Evolutionary conservation across 2,113 vertebrate species (phyloP).

Genomic region (Ctenodactylus gundi): DNA sequence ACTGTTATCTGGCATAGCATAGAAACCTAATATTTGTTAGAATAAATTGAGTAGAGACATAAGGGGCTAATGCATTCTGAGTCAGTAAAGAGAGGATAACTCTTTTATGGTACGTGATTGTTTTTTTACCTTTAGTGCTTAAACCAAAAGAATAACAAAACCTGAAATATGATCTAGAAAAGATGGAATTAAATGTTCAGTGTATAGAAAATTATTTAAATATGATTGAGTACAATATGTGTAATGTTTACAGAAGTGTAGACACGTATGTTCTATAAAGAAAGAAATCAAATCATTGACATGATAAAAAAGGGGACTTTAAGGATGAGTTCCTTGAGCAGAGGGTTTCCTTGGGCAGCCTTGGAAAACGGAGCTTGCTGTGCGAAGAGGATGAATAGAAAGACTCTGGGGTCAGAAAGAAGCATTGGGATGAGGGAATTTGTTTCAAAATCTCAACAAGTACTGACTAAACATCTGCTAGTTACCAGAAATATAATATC

Average conservation of each 20-base stretch:
- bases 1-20: neutral
- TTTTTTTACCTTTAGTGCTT: neutral
- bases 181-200: neutral
- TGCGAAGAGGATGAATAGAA: neutral
- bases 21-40: neutral
- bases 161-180: neutral
- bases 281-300: neutral
- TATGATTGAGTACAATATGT: neutral
- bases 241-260: neutral
- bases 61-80: neutral
- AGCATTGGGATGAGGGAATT: neutral
- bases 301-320: neutral
- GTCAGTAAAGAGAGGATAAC: neutral
- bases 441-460: neutral
- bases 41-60: neutral
- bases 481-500: neutral
- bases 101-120: slow-evolving; percentile 5
- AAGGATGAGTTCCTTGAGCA: neutral
- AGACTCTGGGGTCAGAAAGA: neutral
- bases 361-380: neutral
- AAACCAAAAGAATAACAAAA: neutral
- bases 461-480: neutral
- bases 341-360: neutral
- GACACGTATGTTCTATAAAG: neutral
- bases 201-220: neutral